Base-by-base conservation (phyloP, 2,888 invertebrate genomes). In the Drosophila mimica region DNA sequence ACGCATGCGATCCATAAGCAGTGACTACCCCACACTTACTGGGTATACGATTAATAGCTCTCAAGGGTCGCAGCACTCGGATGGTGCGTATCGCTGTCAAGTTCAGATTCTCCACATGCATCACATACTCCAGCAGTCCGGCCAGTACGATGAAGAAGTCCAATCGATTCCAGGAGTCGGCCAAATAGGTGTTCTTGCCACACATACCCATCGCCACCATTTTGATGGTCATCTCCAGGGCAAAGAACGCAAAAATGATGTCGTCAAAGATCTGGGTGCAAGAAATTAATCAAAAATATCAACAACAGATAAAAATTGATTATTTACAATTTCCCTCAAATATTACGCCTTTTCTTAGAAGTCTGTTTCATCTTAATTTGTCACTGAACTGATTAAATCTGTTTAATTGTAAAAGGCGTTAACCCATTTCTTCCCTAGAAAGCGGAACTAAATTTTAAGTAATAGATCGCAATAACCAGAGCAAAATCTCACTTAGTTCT, bases 41-140 rank as follows among this genome's bases (percentile, higher is more conserved):
- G 93, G 99, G 99, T 95, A 99, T 99, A 93, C 99, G 96, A 95
- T 99, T 99, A 94, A 99, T 99, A 79, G 99, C 99, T 87, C 99
- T 94, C 82, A 99, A 94, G 56, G 99, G 99, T 92, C 99, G 94
- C 77, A 99, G 95, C 77, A 99, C 99, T 92, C 99, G 95, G 92
- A 99, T 99, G 77, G 99, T 99, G 91, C 99, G 95, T 92, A 99
- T 99, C 68, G 99, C 99, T 75, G 99, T 98, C 93, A 99, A 94
- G 94, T 99, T 99, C 94, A 99, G 97, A 94, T 99, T 99, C 93
- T 99, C 98, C 92, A 99, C 97, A 93, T 98, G 97, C 92, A 99
- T 94, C 92, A 97, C 96, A 93, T 98, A 98, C 94, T 98, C 98
- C 85, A 98, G 93, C 64, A 96, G 96, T 65, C 99, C 99, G 70